Percentiles rank a stretch among this genome's conserved stretches.
phyloP scores from a whole-genome alignment of 2,888 invertebrate species.

The Drosophila prostipennis region DNA sequence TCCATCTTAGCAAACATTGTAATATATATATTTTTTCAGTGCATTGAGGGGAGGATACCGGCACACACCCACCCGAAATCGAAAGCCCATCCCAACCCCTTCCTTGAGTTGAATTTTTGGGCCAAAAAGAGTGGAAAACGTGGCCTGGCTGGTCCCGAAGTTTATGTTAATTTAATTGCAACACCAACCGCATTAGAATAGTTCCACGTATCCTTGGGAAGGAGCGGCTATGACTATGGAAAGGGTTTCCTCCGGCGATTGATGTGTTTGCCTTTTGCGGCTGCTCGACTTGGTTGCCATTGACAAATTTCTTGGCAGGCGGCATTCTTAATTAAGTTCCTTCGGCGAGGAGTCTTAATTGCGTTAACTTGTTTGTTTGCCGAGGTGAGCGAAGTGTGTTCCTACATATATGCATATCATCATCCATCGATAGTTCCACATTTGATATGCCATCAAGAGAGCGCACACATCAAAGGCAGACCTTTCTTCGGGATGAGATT shows the following conservation, averaged over 20 bases:
- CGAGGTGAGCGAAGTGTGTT: slow-evolving; percentile 31
- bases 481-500: slow-evolving; percentile 2
- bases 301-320: slow-evolving; percentile 63
- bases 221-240: slow-evolving; percentile 14
- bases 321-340: slow-evolving; percentile 70
- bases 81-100: slow-evolving; percentile 6
- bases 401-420: slow-evolving; percentile 53
- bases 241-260: slow-evolving; percentile 58
- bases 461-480: slow-evolving; percentile 65
- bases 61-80: slow-evolving; percentile 25
- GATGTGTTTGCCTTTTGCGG: slow-evolving; percentile 66
- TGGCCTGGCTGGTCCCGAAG: slow-evolving; percentile 56
- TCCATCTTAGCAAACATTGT: no score
- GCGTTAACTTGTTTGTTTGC: slow-evolving; percentile 47
- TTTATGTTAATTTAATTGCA: slow-evolving; percentile 79
- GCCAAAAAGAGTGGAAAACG: slow-evolving; percentile 67
- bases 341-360: slow-evolving; percentile 33
- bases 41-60: slow-evolving; percentile 11
- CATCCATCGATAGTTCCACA: slow-evolving; percentile 74
- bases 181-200: slow-evolving; percentile 74
- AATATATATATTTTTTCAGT: not conserved
- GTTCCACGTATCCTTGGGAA: slow-evolving; percentile 65
- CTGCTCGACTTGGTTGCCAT: slow-evolving; percentile 58
- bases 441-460: slow-evolving; percentile 58
- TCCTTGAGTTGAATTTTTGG: slow-evolving; percentile 47